phyloP scores from a whole-genome alignment of 2,888 invertebrate species.

The Drosophila infuscata region DNA sequence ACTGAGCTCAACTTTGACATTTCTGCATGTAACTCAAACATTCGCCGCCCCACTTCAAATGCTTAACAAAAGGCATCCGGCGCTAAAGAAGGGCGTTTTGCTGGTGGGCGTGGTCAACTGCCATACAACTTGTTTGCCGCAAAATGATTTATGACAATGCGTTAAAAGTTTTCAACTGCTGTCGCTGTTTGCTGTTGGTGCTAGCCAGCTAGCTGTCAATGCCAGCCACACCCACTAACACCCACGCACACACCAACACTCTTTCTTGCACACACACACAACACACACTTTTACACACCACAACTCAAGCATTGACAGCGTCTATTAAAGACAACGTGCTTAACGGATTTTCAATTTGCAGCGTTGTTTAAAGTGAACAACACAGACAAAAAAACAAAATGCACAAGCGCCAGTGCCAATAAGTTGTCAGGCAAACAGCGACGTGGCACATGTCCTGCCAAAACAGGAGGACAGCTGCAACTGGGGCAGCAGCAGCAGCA shows the following conservation, averaged over 20 bases:
- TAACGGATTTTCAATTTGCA: slow-evolving; percentile 41
- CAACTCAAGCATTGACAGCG: slow-evolving; percentile 46
- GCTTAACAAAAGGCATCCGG: slow-evolving; percentile 35
- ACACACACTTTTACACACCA: slow-evolving; percentile 8
- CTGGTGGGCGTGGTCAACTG: slow-evolving; percentile 41
- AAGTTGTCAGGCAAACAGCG: slow-evolving; percentile 57
- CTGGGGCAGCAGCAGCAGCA: slow-evolving; percentile 13
- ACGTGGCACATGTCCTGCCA: slow-evolving; percentile 43
- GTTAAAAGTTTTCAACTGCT: slow-evolving; percentile 57
- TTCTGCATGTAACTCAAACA: slow-evolving; percentile 48
- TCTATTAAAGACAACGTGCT: slow-evolving; percentile 45
- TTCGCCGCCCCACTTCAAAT: slow-evolving; percentile 33
- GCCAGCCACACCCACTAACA: slow-evolving; percentile 28
- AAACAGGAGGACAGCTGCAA: slow-evolving; percentile 41
- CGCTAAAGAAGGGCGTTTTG: slow-evolving; percentile 4
- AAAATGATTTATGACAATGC: slow-evolving; percentile 78
- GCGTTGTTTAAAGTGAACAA: slow-evolving; percentile 33
- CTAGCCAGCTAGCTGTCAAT: slow-evolving; percentile 50
- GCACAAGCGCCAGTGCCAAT: slow-evolving; percentile 44
- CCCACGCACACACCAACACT: slow-evolving; percentile 11
- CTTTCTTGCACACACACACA: neutral
- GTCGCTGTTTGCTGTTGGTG: slow-evolving; percentile 14
- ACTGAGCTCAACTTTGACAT: slow-evolving; percentile 60
- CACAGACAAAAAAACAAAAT: neutral
- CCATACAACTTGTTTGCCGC: slow-evolving; percentile 67